Evolutionary conservation across 2,888 invertebrate genomes (phyloP), one percentile per base, ranked within the genome.

Genomic region (Ptychoptera albimana): DNA sequence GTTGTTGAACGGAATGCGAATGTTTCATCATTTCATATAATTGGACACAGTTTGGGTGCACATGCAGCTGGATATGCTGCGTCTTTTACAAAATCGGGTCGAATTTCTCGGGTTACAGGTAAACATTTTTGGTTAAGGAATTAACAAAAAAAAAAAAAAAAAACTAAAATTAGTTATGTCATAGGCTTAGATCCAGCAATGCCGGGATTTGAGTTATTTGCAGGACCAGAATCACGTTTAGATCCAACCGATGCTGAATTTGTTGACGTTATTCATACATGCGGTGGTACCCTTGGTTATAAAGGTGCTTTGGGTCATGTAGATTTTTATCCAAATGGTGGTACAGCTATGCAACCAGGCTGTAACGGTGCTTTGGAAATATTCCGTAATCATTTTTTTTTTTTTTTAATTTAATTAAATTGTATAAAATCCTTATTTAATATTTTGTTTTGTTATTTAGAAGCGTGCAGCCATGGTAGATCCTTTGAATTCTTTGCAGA

Each of bases 211-310:
- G 73, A 74, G 58, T 52, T 30, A 40, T 35, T 34, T 16, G 5
- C 41, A 1, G 46, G 50, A 14, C 56, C 53, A 39, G 66, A 65
- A 42, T 64, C 69, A 43, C 64, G 70, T 42, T 63, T 84, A 40
- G 79, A 79, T 50, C 61, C 62, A 30, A 70, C 66, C 2, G 82
- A 84, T 57, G 83, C 82, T 0, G 61, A 68, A 15, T 84, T 82
- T 54, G 84, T 79, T 30, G 83, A 84, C 56, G 72, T 82, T 1
- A 78, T 84, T 42, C 84, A 85, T 55, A 80, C 80, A 1, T 76
- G 77, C 52, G 75, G 72, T 1, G 82, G 82, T 0, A 64, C 74
- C 37, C 66, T 75, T 32, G 82, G 82, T 0, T 73, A 76, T 50
- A 75, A 50, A 53, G 14, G 16, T 1, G 16, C 35, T 2, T 8